Percentiles rank a stretch among this genome's conserved stretches.
phyloP scores from a whole-genome alignment of 2,888 invertebrate genomes.

The Caenorhabditis sulstoni region DNA sequence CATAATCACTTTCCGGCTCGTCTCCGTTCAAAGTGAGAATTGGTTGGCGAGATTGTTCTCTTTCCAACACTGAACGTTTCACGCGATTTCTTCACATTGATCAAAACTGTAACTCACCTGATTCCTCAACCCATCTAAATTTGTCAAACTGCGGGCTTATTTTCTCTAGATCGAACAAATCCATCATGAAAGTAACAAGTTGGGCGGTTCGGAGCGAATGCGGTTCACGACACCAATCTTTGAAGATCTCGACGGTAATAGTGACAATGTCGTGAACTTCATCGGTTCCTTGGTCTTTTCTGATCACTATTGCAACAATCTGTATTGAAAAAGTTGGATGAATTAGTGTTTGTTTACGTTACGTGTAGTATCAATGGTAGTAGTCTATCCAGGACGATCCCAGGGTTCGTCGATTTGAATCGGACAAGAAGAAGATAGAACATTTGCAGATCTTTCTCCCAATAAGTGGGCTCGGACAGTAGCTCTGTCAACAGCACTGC shows the following conservation, averaged over 20 bases:
- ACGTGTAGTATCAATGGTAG: constrained; percentile 38
- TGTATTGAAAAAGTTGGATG: background rate
- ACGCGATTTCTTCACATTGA: background rate
- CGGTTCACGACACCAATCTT: constrained; percentile 40
- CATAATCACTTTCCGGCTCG: constrained; percentile 13
- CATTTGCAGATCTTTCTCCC: constrained; percentile 37
- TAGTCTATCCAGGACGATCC: constrained; percentile 14
- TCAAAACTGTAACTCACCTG: constrained; percentile 1
- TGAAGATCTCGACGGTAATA: constrained; percentile 40
- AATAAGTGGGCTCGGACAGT: constrained; percentile 22
- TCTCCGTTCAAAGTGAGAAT: constrained; percentile 25
- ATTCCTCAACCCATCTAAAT: constrained; percentile 34
- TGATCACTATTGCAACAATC: constrained; percentile 39
- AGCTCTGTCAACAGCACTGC: constrained; percentile 11
- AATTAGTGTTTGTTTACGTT: no score
- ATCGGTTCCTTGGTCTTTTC: constrained; percentile 30
- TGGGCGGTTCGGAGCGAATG: constrained; percentile 15
- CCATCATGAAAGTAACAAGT: constrained; percentile 41
- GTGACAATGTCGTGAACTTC: constrained; percentile 37
- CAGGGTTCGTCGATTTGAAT: constrained; percentile 27
- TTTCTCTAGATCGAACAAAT: constrained; percentile 34
- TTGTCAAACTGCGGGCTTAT: constrained; percentile 7
- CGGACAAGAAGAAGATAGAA: constrained; percentile 27
- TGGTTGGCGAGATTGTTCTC: constrained; percentile 36
- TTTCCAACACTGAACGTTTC: constrained; percentile 23